Percentiles rank a stretch among this genome's conserved stretches.
These are phyloP conservation scores for Leucoma salicis DNA, from an alignment of 2,888 invertebrate genomes.

Conservation along the genomic window DNA sequence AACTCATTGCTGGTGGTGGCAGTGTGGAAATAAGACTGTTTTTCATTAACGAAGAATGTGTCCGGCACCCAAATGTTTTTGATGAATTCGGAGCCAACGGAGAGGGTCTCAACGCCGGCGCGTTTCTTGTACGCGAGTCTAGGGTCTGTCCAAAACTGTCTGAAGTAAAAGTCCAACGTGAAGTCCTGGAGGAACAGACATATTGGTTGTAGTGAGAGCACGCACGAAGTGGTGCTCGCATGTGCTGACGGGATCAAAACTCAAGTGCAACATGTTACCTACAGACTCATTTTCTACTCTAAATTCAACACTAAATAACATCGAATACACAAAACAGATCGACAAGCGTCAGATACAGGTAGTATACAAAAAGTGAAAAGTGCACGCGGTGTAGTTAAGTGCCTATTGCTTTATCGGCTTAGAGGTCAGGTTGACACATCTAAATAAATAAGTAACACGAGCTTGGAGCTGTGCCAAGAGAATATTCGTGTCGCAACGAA, in stretches of 20 bases:
- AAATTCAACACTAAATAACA: conserved; percentile 37
- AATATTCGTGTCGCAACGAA: too few relatives aligned
- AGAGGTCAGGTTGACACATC: too few relatives aligned
- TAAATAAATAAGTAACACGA: too few relatives aligned
- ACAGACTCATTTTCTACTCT: conserved; percentile 12
- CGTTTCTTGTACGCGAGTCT: conserved; percentile 93
- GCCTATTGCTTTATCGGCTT: too few relatives aligned
- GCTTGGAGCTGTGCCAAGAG: too few relatives aligned
- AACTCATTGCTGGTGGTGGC: conserved; percentile 99
- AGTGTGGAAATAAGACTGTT: conserved; percentile 98
- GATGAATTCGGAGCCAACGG: conserved; percentile 95
- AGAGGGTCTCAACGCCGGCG: conserved; percentile 91
- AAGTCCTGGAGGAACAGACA: conserved; percentile 86
- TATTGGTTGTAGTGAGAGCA: conserved; percentile 13
- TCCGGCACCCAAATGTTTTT: conserved; percentile 99
- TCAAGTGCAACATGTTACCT: conserved; percentile 14
- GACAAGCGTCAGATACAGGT: conserved; percentile 32
- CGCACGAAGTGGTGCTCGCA: not conserved
- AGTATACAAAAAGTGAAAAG: conserved; percentile 24
- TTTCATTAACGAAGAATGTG: conserved; percentile 99
- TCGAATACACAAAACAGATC: conserved; percentile 37
- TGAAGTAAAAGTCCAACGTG: conserved; percentile 98
- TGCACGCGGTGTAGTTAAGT: too few relatives aligned
- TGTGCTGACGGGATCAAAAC: not conserved
- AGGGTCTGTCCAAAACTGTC: conserved; percentile 98